Conservation (phyloP, 2,113 vertebrate genomes). For the Semnornis frantzii region DNA sequence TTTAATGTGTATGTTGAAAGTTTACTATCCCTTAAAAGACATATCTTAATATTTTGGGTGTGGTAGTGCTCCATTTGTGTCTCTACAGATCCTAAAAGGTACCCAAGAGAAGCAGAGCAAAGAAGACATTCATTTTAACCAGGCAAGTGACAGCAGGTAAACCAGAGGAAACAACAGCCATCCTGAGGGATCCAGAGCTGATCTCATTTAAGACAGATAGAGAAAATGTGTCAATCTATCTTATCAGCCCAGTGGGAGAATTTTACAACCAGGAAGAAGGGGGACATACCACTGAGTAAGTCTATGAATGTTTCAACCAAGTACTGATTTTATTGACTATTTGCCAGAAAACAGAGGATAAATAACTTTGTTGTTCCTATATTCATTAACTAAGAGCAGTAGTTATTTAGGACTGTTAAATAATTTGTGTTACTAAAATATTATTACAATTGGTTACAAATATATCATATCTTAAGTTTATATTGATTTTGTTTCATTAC, state of each 20-base stretch:
- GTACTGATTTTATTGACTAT: background rate
- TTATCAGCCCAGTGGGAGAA: background rate
- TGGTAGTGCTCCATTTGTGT: background rate
- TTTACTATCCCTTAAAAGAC: background rate
- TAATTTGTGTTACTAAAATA: background rate
- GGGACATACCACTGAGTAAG: background rate
- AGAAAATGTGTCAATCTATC: background rate
- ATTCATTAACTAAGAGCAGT: background rate
- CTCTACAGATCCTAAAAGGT: background rate
- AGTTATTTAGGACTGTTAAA: background rate
- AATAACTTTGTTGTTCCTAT: background rate
- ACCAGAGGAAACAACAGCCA: background rate
- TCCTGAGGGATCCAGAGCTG: background rate
- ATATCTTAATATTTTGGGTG: background rate
- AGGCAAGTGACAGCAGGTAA: background rate
- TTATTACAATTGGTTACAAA: background rate
- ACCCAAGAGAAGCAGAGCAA: background rate
- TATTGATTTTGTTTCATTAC: background rate
- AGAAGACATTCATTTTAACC: background rate
- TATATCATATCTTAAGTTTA: background rate
- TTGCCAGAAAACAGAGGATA: background rate
- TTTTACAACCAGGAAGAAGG: background rate
- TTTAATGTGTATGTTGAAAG: background rate
- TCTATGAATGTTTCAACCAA: background rate
- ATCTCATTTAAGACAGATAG: background rate